Evolutionary conservation across 2,113 vertebrate species (phyloP).

Genomic region (Platysteira castanea): DNA sequence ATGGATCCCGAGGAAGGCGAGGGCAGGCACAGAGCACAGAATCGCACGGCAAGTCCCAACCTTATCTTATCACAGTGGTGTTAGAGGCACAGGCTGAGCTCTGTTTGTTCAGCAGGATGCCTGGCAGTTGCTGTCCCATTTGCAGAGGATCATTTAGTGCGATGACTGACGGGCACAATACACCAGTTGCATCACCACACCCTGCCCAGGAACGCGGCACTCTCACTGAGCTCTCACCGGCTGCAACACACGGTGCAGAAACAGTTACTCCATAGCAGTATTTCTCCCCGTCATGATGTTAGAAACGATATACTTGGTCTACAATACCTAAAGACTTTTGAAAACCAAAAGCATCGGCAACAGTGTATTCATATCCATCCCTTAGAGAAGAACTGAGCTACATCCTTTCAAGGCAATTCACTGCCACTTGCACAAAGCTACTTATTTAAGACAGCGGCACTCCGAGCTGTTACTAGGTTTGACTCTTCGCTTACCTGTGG

Average conservation of each 20-base stretch:
- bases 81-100: neutral
- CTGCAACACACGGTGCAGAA: neutral
- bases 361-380: neutral
- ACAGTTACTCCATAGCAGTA: neutral
- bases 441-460: neutral
- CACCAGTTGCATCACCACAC: neutral
- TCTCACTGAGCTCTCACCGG: neutral
- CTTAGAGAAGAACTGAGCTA: neutral
- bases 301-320: neutral
- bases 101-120: neutral
- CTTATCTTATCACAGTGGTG: rapidly evolving
- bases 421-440: neutral
- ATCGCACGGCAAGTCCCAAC: rapidly evolving
- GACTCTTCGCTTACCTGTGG: neutral
- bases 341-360: neutral
- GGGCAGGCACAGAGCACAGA: neutral
- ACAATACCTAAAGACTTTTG: neutral
- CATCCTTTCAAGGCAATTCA: neutral
- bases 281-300: rapidly evolving
- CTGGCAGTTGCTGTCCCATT: neutral
- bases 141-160: neutral
- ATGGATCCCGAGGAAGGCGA: rapidly evolving
- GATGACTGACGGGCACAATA: neutral
- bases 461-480: neutral
- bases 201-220: neutral